Conservation (phyloP, 2,113 vertebrate genomes). For the Syngnathus typhle region DNA sequence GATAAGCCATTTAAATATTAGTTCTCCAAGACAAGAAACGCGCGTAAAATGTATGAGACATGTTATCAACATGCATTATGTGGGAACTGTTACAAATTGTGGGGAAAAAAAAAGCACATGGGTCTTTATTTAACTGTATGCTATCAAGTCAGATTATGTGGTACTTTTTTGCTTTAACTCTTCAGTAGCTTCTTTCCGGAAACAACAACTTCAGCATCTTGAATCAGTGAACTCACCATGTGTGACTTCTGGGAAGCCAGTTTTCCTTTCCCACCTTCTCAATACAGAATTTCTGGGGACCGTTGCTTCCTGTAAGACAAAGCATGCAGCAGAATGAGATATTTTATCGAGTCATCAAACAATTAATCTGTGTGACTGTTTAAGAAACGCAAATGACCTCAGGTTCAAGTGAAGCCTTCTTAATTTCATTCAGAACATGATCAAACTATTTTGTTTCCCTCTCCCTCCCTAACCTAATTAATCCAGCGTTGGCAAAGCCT, state of each 20-base stretch:
- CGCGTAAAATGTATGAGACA: too few species aligned
- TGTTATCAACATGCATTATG: too few species aligned
- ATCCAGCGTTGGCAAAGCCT: background rate
- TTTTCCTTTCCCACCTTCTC: slow-evolving; percentile 99
- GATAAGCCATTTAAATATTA: too few species aligned
- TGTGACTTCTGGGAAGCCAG: slow-evolving; percentile 97
- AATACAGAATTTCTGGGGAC: slow-evolving; percentile 95
- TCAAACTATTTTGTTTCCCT: background rate
- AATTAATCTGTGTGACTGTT: background rate
- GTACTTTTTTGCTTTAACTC: background rate
- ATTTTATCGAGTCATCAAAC: background rate
- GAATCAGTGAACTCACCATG: slow-evolving; percentile 78
- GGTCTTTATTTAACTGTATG: too few species aligned
- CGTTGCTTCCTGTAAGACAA: slow-evolving; percentile 83
- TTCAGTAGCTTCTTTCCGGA: background rate
- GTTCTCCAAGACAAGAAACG: too few species aligned
- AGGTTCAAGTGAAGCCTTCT: background rate
- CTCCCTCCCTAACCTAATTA: background rate
- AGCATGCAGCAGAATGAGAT: background rate
- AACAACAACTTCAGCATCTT: background rate
- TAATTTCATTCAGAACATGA: background rate
- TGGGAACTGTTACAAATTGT: too few species aligned
- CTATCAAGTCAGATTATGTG: too few species aligned
- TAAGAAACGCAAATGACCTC: background rate
- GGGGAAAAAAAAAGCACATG: too few species aligned